A percentile compares a stretch with the other conserved stretches of the same genome.
Conservation (phyloP, 2,888 invertebrate species). For the Tetanocera ferruginea region DNA sequence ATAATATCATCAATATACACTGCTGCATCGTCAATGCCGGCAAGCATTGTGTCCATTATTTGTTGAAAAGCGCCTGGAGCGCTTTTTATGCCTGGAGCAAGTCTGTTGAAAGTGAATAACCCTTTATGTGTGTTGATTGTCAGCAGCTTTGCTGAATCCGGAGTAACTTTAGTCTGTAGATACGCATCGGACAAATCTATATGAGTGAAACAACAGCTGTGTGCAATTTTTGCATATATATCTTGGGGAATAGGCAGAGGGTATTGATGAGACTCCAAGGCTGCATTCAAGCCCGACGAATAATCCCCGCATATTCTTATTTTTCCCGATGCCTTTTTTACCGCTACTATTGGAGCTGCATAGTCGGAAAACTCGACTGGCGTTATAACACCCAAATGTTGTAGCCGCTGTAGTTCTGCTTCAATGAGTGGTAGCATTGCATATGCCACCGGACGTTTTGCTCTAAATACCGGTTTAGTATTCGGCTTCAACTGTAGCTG, state of each 20-base stretch:
- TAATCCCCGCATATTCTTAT: too few species aligned
- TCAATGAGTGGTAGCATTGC: not conserved
- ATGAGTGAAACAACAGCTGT: slow-evolving; percentile 43
- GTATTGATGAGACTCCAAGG: not conserved
- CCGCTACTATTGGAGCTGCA: not conserved
- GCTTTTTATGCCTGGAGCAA: slow-evolving; percentile 48
- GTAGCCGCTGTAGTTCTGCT: not conserved
- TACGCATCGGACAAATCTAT: slow-evolving; percentile 49
- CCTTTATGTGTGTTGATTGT: slow-evolving; percentile 46
- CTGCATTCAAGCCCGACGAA: not conserved
- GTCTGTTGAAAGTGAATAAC: slow-evolving; percentile 42
- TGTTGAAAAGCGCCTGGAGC: slow-evolving; percentile 47
- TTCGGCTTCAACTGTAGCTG: not conserved
- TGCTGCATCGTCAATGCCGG: slow-evolving; percentile 32
- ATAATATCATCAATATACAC: slow-evolving; percentile 47
- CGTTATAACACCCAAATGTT: not conserved
- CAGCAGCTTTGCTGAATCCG: slow-evolving; percentile 45
- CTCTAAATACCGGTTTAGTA: not conserved
- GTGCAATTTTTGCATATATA: slow-evolving; percentile 43
- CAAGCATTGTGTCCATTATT: slow-evolving; percentile 42
- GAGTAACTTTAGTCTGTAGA: slow-evolving; percentile 48
- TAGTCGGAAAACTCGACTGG: not conserved
- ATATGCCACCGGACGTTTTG: not conserved
- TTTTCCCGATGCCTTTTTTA: too few species aligned
- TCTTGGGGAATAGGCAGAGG: slow-evolving; percentile 45